phyloP scores from a whole-genome alignment of 2,113 vertebrate species.

The Macaca nemestrina region DNA sequence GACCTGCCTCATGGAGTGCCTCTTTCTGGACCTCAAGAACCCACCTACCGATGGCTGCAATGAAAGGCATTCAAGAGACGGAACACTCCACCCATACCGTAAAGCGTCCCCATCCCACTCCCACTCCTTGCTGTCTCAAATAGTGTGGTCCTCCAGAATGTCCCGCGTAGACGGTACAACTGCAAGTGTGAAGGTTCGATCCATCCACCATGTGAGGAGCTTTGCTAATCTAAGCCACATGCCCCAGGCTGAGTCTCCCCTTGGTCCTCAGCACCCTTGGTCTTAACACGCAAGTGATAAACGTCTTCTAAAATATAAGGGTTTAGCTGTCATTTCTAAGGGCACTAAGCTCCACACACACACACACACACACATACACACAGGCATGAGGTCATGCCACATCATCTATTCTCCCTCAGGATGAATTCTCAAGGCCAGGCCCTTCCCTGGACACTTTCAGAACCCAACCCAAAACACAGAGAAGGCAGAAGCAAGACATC shows the following conservation, averaged over 20 bases:
- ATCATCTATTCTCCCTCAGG: too few species aligned
- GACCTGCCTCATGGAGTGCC: slow-evolving; percentile 37
- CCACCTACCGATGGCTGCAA: slow-evolving; percentile 37
- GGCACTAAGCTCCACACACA: neutral
- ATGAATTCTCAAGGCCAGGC: neutral
- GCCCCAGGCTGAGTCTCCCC: too few species aligned
- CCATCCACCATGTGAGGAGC: accelerated
- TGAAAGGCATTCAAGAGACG: neutral
- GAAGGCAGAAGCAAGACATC: neutral
- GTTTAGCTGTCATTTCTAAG: neutral
- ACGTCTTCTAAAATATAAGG: neutral
- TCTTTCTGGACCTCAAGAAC: slow-evolving; percentile 20
- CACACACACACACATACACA: neutral
- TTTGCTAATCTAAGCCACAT: neutral
- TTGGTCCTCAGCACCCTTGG: neutral
- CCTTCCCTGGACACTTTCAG: neutral
- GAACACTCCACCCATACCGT: neutral
- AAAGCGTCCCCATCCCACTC: neutral
- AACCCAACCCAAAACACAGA: neutral
- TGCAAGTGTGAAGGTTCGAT: too few species aligned
- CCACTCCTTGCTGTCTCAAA: neutral
- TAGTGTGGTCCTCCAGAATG: neutral
- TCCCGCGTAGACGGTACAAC: accelerated
- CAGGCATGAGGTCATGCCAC: neutral
- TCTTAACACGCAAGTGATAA: neutral